A percentile compares a stretch with the other conserved stretches of the same genome.
phyloP scores from a whole-genome alignment of 2,888 invertebrate species.

The Lottia gigantea region DNA sequence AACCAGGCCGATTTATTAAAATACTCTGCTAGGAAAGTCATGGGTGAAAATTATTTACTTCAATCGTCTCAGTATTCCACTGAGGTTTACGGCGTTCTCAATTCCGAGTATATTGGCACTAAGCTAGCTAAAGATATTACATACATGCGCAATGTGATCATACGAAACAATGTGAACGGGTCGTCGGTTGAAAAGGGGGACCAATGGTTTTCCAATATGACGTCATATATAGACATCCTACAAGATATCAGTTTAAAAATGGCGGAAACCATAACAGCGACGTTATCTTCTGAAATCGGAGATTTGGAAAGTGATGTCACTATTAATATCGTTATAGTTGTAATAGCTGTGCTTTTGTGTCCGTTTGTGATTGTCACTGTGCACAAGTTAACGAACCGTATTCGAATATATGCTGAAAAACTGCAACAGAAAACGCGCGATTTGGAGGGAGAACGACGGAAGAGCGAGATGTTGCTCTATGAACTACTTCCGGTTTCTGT shows the following conservation, averaged over 20 bases:
- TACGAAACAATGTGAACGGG: background rate
- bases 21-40: constrained; percentile 18
- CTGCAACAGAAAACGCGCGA: constrained; percentile 35
- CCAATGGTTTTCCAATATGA: constrained; percentile 29
- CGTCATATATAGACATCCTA: constrained; percentile 22
- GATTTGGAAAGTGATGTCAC: constrained; percentile 10
- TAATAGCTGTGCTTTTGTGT: constrained; percentile 29
- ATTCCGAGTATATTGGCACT: constrained; percentile 5
- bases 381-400: constrained; percentile 24
- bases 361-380: constrained; percentile 35
- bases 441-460: constrained; percentile 37
- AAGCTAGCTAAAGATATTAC: background rate
- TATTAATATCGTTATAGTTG: constrained; percentile 24
- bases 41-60: constrained; percentile 20
- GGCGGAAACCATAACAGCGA: constrained; percentile 11
- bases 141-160: constrained; percentile 10
- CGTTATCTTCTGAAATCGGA: background rate
- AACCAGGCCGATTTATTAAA: constrained; percentile 8
- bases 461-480: constrained; percentile 40
- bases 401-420: constrained; percentile 23
- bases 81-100: background rate
- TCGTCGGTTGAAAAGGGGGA: constrained; percentile 14
- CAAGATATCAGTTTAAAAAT: constrained; percentile 13
- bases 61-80: constrained; percentile 12
- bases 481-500: constrained; percentile 41